phyloP scores from a whole-genome alignment of 2,797 vertebrate genomes.

The Lophotriccus pileatus region DNA sequence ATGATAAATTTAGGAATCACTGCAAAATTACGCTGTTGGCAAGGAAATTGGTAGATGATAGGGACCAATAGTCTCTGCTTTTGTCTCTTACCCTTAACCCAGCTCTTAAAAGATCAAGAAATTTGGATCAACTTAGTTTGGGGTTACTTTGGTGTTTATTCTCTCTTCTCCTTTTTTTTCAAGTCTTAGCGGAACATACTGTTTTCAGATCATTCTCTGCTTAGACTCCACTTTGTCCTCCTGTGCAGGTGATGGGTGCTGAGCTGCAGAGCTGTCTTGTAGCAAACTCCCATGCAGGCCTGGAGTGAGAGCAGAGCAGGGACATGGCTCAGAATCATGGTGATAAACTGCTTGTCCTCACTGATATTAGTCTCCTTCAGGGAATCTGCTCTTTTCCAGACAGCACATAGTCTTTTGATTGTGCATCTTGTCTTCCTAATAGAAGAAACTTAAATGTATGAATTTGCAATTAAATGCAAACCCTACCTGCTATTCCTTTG shows the following conservation, averaged over 20 bases:
- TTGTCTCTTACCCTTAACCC: neutral
- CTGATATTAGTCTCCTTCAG: neutral
- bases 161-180: neutral
- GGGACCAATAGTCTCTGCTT: neutral
- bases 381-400: neutral
- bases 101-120: neutral
- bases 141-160: neutral
- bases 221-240: neutral
- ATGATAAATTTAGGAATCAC: neutral
- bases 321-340: neutral
- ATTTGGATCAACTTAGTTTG: neutral
- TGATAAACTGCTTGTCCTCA: neutral
- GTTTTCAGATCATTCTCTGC: neutral
- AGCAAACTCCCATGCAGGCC: neutral
- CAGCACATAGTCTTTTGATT: neutral
- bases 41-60: neutral
- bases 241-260: rapidly evolving
- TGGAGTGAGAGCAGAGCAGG: neutral
- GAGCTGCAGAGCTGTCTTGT: rapidly evolving
- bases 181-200: neutral
- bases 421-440: rapidly evolving
- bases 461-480: neutral
- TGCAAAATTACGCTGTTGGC: neutral
- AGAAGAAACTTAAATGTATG: neutral
- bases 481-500: neutral